Conservation (phyloP, 2,113 vertebrate genomes). For the Dascyllus trimaculatus region DNA sequence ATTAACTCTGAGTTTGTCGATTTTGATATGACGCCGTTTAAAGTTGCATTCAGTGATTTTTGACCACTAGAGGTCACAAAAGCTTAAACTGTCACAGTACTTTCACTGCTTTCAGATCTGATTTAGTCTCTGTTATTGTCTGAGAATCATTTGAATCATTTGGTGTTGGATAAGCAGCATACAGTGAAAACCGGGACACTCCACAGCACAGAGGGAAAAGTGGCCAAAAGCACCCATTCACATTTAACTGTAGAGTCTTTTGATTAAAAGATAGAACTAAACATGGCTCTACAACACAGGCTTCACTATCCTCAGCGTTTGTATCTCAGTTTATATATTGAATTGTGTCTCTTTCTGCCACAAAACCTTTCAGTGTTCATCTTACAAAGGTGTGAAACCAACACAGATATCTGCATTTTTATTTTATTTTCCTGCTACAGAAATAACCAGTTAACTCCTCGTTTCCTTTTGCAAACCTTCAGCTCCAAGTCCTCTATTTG, state of each 20-base stretch:
- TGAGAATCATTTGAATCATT: no score
- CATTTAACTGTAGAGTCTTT: background rate
- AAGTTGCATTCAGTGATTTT: no score
- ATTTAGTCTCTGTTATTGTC: no score
- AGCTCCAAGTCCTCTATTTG: background rate
- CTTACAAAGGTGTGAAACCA: conserved; percentile 31
- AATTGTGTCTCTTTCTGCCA: conserved; percentile 7
- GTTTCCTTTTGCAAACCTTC: conserved; percentile 11
- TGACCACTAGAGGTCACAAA: background rate
- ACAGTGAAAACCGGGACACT: no score
- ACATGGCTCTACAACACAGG: background rate
- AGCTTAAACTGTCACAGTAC: no score
- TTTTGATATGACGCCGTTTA: no score
- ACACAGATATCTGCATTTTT: conserved; percentile 7
- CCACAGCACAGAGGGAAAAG: no score
- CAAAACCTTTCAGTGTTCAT: background rate
- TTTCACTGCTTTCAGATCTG: no score
- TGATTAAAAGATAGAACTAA: background rate
- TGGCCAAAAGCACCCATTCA: no score
- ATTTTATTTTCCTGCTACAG: conserved; percentile 2
- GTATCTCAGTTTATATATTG: conserved; percentile 3
- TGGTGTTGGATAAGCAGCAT: no score
- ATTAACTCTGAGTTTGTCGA: background rate
- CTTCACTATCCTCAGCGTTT: background rate
- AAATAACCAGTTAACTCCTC: conserved; percentile 10